Conservation (phyloP, 2,888 invertebrate genomes). For the Melanophora roralis region DNA sequence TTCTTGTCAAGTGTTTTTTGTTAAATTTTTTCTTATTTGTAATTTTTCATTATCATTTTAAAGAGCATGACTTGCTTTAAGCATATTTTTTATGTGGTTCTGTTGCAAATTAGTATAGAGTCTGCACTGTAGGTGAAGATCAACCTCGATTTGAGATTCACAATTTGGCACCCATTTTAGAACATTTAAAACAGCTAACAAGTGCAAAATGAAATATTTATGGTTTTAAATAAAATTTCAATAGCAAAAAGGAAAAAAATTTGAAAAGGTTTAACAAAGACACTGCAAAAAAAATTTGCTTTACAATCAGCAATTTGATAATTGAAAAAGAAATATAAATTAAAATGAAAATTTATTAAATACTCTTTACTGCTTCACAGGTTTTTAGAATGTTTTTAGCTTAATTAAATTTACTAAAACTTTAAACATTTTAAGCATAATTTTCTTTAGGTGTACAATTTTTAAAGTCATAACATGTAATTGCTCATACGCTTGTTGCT, state of each 20-base stretch:
- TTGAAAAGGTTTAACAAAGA: not conserved
- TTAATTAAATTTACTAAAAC: not conserved
- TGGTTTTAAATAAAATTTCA: not conserved
- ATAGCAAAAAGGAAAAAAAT: not conserved
- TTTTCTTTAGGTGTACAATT: not conserved
- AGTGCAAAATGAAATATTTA: conserved; percentile 39
- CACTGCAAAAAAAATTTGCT: not conserved
- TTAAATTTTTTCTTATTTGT: not conserved
- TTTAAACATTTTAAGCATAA: not conserved
- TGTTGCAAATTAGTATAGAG: conserved; percentile 1
- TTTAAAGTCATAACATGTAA: not conserved
- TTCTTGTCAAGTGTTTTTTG: conserved; percentile 9
- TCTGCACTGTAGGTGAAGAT: not conserved
- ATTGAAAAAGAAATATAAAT: too few species aligned
- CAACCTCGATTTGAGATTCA: conserved; percentile 27
- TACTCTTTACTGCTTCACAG: not conserved
- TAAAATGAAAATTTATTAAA: not conserved
- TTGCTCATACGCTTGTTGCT: not conserved
- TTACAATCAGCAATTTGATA: too few species aligned
- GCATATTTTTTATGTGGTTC: conserved; percentile 21
- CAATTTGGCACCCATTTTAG: conserved; percentile 42
- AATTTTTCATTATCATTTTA: conserved; percentile 52
- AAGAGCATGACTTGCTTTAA: conserved; percentile 56
- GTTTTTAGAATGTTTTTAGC: too few species aligned
- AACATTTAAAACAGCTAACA: conserved; percentile 44